phyloP scores from a whole-genome alignment of 1,140 invertebrate genomes.

The Drosophila miranda region DNA sequence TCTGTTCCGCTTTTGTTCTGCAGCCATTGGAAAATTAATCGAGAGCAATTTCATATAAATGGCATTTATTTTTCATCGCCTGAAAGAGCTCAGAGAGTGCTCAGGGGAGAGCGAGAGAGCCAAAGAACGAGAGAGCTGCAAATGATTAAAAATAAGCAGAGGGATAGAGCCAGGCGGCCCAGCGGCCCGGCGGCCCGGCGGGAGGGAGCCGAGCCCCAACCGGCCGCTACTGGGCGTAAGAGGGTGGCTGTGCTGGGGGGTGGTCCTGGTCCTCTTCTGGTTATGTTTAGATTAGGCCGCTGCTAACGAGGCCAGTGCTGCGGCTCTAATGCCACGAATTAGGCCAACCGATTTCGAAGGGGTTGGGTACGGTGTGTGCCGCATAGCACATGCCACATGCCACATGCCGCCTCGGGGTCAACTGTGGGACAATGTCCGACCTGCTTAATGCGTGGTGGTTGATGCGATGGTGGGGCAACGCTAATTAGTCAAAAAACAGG shows the following conservation, averaged over 20 bases:
- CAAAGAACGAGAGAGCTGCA: slow-evolving; percentile 9
- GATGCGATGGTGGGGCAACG: slow-evolving; percentile 4
- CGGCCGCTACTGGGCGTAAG: background rate
- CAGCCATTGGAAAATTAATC: slow-evolving; percentile 58
- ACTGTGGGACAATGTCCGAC: slow-evolving; percentile 21
- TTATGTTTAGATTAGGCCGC: slow-evolving; percentile 60
- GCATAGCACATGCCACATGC: no score
- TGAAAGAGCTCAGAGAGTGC: slow-evolving; percentile 3
- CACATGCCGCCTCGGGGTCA: slow-evolving; percentile 10
- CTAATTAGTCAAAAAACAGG: slow-evolving; percentile 24
- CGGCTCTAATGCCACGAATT: slow-evolving; percentile 53
- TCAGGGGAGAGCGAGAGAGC: slow-evolving; percentile 2
- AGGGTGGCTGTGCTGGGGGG: background rate
- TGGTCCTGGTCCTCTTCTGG: background rate
- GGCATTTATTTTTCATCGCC: slow-evolving; percentile 49
- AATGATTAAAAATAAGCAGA: slow-evolving; percentile 20
- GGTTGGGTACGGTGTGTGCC: background rate
- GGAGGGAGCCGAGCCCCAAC: background rate
- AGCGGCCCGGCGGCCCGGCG: slow-evolving; percentile 10
- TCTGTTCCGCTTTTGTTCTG: slow-evolving; percentile 23
- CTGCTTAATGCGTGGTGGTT: slow-evolving; percentile 17
- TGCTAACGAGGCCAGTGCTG: slow-evolving; percentile 64
- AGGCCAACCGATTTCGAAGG: slow-evolving; percentile 40
- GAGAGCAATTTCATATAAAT: slow-evolving; percentile 69
- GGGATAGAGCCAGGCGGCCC: background rate